Conservation (phyloP, 2,113 vertebrate species). For the cattle (Bos taurus) region ARS-UCD2.0 NC_037332.1:34396001-34396500, state of each 20-base stretch:
- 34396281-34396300: constrained; percentile 19
- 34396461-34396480: constrained; percentile 18
- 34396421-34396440: neutral
- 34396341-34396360: neutral
- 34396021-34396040: neutral
- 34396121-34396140: neutral
- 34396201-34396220: neutral
- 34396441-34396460: neutral
- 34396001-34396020: neutral
- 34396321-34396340: neutral
- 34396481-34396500: neutral
- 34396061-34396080: neutral
- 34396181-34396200: neutral
- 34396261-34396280: constrained; percentile 34
- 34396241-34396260: constrained; percentile 12
- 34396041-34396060: neutral
- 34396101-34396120: neutral
- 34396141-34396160: constrained; percentile 31
- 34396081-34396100: neutral
- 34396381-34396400: neutral
- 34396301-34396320: neutral
- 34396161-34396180: neutral
- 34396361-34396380: neutral
- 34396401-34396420: neutral
- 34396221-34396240: neutral